These are phyloP conservation scores for Nomada fucata DNA, from an alignment of 2,888 invertebrate species.

Conservation along the genomic window DNA sequence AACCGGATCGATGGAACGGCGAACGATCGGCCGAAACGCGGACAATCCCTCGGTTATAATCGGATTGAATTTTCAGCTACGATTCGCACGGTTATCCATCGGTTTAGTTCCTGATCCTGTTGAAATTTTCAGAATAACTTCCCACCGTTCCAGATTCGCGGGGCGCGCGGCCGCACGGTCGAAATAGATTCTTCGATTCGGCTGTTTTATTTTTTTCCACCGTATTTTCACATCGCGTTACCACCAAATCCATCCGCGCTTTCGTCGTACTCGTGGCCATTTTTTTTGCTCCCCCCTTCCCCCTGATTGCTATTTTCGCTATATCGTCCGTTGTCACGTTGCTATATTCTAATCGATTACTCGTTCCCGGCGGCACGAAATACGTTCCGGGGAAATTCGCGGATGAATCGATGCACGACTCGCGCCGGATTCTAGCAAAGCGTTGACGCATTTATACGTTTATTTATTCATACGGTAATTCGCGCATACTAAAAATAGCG, in stretches of 20 bases:
- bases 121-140: constrained; percentile 32
- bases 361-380: background rate
- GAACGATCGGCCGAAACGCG: background rate
- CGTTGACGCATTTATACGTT: too few relatives aligned
- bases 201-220: constrained; percentile 2
- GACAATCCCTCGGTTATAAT: constrained; percentile 28
- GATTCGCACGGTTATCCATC: constrained; percentile 16
- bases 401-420: background rate
- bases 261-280: background rate
- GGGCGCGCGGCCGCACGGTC: background rate
- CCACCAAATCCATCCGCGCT: constrained; percentile 2
- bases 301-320: background rate
- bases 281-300: background rate
- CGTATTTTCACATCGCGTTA: constrained; percentile 4
- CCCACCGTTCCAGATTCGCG: background rate
- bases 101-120: constrained; percentile 15
- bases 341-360: constrained; percentile 6
- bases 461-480: too few relatives aligned
- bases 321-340: background rate
- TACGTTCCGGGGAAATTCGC: background rate
- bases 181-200: constrained; percentile 6
- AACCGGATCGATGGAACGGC: background rate
- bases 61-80: constrained; percentile 28
- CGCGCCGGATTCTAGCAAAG: background rate
- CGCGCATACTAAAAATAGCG: too few relatives aligned